Conservation (phyloP, 2,888 invertebrate species). For the Notodonta ziczac region DNA sequence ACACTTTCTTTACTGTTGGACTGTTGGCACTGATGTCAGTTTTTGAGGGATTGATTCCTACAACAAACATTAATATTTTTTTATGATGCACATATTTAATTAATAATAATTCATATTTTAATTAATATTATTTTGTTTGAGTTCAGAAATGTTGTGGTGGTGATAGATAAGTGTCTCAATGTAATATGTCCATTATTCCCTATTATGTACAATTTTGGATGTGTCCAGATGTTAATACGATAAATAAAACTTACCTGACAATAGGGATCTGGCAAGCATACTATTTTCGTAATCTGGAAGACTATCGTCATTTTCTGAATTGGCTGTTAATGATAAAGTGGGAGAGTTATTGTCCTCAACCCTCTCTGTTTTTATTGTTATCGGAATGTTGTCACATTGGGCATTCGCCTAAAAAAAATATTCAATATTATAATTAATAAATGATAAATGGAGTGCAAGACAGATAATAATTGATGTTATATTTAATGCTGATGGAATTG, state of each 20-base stretch:
- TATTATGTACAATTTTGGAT: too few species aligned
- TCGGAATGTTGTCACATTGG: conserved; percentile 66
- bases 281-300: conserved; percentile 82
- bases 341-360: conserved; percentile 67
- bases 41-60: conserved; percentile 80
- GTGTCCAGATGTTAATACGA: too few species aligned
- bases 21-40: conserved; percentile 66
- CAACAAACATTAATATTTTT: neutral
- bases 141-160: too few species aligned
- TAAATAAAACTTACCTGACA: conserved; percentile 68
- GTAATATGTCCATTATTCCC: too few species aligned
- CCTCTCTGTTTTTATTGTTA: conserved; percentile 72
- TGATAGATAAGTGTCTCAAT: too few species aligned
- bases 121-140: neutral
- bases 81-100: neutral
- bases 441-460: neutral
- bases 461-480: too few species aligned
- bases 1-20: conserved; percentile 62
- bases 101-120: neutral
- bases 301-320: conserved; percentile 76
- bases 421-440: neutral
- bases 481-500: too few species aligned
- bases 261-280: conserved; percentile 80
- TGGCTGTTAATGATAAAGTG: conserved; percentile 50
- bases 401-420: conserved; percentile 47